Evolutionary conservation across 2,113 vertebrate species (phyloP), one percentile per base, ranked within the genome.

Genomic region (Onychostoma macrolepis): DNA sequence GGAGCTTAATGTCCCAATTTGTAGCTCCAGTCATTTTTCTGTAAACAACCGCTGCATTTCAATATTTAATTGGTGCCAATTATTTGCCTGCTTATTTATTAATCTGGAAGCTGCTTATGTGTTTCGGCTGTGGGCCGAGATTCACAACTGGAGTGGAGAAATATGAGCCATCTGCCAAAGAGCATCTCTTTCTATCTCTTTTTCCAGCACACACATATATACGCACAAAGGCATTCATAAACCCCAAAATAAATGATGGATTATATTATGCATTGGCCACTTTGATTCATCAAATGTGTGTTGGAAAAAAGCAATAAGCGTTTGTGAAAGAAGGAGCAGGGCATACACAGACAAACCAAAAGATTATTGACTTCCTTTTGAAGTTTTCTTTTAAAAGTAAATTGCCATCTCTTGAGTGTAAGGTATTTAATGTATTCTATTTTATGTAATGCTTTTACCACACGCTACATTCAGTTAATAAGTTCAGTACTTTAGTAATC

Each of bases 41-140:
- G 81, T 84, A 84, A 87, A 87, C 81, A 87, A 87, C 81, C 69
- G 36, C 81, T 87, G 81, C 81, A 87, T 87, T 84, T 79, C 75
- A 87, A 61, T 79, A 79, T 72, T 79, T 84, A 79, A 84, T 84
- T 87, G 86, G 61, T 61, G 81, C 50, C 81, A 84, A 84, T 87
- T 87, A 79, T 79, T 87, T 28, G 48, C 74, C 36, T 87, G 63
- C 75, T 78, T 85, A 85, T 85, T 78, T 85, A 85, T 84, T 87
- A 79, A 87, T 87, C 76, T 87, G 81, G 63, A 48, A 84, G 83
- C 74, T 78, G 75, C 48, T 84, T 87, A 83, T 77, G 80, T 87
- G 61, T 87, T 45, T 78, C 74, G 4, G 26, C 45, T 78, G 75
- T 76, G 75, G 75, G 45, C 45, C 74, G 61, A 78, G 84, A 43